Evolutionary conservation across 1,140 invertebrate genomes (phyloP).

Genomic region (Drosophila asahinai): DNA sequence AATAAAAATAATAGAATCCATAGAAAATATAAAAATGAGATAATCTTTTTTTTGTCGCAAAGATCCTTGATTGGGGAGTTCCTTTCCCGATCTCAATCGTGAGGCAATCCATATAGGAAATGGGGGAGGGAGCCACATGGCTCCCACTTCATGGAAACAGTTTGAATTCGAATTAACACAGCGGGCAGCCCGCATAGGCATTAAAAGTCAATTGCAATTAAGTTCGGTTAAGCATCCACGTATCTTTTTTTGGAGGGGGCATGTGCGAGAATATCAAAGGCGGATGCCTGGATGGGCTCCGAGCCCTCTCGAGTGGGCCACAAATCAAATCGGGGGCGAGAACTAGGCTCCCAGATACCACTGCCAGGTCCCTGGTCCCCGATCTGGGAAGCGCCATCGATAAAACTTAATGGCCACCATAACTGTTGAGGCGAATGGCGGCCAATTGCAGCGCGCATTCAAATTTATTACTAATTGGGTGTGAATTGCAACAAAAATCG

Average conservation of each 20-base stretch:
- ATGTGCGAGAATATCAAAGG: slow-evolving; percentile 81
- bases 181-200: slow-evolving; percentile 65
- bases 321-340: slow-evolving; percentile 66
- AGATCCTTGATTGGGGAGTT: neutral
- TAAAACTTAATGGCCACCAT: slow-evolving; percentile 82
- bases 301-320: slow-evolving; percentile 68
- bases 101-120: slow-evolving; percentile 23
- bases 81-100: neutral
- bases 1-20: no score
- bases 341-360: slow-evolving; percentile 6
- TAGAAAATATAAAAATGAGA: no score
- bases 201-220: slow-evolving; percentile 83
- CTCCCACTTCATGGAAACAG: slow-evolving; percentile 68
- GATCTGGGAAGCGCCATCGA: slow-evolving; percentile 66
- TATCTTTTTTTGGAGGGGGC: slow-evolving; percentile 13
- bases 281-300: slow-evolving; percentile 32
- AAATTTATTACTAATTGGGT: slow-evolving; percentile 84
- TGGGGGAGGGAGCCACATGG: slow-evolving; percentile 48
- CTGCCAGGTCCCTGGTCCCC: slow-evolving; percentile 3
- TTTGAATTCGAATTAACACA: slow-evolving; percentile 82
- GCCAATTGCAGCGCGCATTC: slow-evolving; percentile 62
- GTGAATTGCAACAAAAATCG: slow-evolving; percentile 67
- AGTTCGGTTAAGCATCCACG: slow-evolving; percentile 59
- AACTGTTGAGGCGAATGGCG: slow-evolving; percentile 72
- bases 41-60: no score